phyloP scores from a whole-genome alignment of 2,113 vertebrate species.

The Thryonomys swinderianus region DNA sequence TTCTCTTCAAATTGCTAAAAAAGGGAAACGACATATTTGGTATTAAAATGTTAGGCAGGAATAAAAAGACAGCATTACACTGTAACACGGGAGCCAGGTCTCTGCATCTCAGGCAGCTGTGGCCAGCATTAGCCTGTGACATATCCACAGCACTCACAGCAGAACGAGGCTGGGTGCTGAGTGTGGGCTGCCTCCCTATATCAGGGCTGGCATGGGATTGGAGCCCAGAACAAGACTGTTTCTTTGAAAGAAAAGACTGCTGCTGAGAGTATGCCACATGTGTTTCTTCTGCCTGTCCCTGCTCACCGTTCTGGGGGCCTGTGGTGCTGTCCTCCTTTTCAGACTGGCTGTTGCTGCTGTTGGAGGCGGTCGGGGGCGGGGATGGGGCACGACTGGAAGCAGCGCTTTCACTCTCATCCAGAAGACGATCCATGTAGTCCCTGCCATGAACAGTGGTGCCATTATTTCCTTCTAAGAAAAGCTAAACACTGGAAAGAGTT shows the following conservation, averaged over 20 bases:
- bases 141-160: too few relatives aligned
- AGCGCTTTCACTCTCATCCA: conserved; percentile 95
- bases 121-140: too few relatives aligned
- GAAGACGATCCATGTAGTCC: conserved; percentile 96
- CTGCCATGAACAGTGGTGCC: conserved; percentile 80
- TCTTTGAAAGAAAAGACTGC: not conserved
- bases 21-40: not conserved
- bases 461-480: conserved; percentile 41
- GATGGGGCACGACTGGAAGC: conserved; percentile 93
- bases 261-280: too few relatives aligned
- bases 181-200: too few relatives aligned
- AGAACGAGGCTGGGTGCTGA: too few relatives aligned
- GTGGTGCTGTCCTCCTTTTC: conserved; percentile 91
- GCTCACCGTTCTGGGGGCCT: conserved; percentile 93
- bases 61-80: not conserved
- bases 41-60: not conserved
- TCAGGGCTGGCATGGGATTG: not conserved
- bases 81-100: not conserved
- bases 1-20: not conserved
- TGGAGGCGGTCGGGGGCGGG: conserved; percentile 93
- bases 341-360: conserved; percentile 93
- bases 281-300: too few relatives aligned
- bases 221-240: not conserved
- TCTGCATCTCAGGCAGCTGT: not conserved
- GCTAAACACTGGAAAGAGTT: not conserved